These are phyloP conservation scores for Delichon dasypus DNA, from an alignment of 2,797 vertebrate genomes.

Conservation along the genomic window DNA sequence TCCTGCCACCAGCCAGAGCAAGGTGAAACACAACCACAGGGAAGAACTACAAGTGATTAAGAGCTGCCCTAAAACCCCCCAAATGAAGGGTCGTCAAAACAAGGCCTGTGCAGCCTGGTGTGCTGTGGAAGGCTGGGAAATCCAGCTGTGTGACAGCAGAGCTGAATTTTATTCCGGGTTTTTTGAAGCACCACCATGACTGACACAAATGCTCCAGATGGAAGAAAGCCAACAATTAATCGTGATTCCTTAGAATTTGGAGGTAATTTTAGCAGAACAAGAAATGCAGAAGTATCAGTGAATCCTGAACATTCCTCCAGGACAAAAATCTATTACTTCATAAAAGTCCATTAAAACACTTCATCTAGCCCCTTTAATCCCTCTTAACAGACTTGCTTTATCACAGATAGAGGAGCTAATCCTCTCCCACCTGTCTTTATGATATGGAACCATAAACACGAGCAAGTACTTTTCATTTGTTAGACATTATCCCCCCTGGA, in stretches of 20 bases:
- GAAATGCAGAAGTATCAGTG: neutral
- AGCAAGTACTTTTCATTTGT: neutral
- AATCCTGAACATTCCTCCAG: slow-evolving; percentile 33
- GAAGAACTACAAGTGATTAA: neutral
- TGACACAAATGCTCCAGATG: slow-evolving; percentile 32
- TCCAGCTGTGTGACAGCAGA: neutral
- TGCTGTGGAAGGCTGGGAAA: neutral
- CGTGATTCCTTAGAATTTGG: neutral
- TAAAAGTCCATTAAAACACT: slow-evolving; percentile 44
- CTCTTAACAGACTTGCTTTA: slow-evolving; percentile 45
- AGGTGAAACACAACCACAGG: neutral
- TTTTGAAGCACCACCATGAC: neutral
- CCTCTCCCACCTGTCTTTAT: slow-evolving; percentile 37
- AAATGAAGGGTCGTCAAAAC: neutral
- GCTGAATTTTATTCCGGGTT: neutral
- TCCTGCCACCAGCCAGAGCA: neutral
- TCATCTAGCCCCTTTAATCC: slow-evolving; percentile 32
- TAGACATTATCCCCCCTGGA: neutral
- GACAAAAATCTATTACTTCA: slow-evolving; percentile 45
- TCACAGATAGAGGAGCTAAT: slow-evolving; percentile 41
- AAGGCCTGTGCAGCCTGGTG: neutral
- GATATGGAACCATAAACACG: slow-evolving; percentile 4
- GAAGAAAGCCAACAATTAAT: slow-evolving; percentile 35
- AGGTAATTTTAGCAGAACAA: slow-evolving; percentile 39
- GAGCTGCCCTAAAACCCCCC: neutral